phyloP scores from a whole-genome alignment of 2,888 invertebrate species.

The Pachymerium ferrugineum region DNA sequence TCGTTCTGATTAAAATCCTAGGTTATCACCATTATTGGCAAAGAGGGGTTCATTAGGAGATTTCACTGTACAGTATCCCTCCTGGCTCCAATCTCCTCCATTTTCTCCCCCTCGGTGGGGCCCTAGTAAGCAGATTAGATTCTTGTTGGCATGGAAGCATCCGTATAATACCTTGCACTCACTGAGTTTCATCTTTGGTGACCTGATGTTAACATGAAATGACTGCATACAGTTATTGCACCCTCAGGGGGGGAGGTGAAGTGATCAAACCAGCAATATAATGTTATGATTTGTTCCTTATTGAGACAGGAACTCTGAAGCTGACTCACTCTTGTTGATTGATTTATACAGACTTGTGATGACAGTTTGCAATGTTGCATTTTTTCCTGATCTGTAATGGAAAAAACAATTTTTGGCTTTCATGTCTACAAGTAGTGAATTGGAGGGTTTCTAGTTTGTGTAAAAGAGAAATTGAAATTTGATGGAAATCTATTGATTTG shows the following conservation, averaged over 20 bases:
- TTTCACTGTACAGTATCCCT: neutral
- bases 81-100: slow-evolving; percentile 27
- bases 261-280: slow-evolving; percentile 6
- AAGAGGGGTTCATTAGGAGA: slow-evolving; percentile 24
- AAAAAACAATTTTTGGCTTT: neutral
- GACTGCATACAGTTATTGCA: neutral
- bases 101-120: slow-evolving; percentile 7
- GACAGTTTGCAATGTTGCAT: neutral
- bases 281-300: slow-evolving; percentile 1
- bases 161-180: slow-evolving; percentile 5
- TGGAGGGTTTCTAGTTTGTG: too few relatives aligned
- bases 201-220: slow-evolving; percentile 25
- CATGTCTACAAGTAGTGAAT: too few relatives aligned
- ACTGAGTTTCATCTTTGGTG: slow-evolving; percentile 18
- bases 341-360: neutral
- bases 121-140: slow-evolving; percentile 23
- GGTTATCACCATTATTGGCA: slow-evolving; percentile 27
- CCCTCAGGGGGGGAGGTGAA: neutral
- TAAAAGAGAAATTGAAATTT: too few relatives aligned
- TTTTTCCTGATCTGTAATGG: neutral
- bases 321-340: neutral
- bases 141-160: slow-evolving; percentile 27
- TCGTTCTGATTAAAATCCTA: slow-evolving; percentile 24
- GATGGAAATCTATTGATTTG: too few relatives aligned
- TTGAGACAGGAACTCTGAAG: neutral